These are phyloP conservation scores for Scytalopus superciliaris DNA, from an alignment of 2,113 vertebrate species.

Conservation along the genomic window DNA sequence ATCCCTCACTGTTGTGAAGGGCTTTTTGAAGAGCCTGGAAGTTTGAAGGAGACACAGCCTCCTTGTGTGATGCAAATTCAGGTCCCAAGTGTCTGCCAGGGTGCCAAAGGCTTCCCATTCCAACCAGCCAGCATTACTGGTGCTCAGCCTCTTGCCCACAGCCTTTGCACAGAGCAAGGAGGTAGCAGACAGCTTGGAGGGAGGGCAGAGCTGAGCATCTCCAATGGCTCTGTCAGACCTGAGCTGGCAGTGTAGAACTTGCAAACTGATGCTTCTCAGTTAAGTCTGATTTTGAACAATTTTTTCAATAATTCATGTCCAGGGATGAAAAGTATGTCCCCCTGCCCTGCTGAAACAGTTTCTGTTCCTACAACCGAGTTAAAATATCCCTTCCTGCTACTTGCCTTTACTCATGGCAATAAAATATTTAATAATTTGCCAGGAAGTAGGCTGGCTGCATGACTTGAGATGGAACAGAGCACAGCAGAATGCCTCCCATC, in stretches of 20 bases:
- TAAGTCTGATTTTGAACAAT: background rate
- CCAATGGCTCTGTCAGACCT: background rate
- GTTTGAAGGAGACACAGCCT: background rate
- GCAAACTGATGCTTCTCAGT: background rate
- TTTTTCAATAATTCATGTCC: background rate
- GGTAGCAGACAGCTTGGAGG: background rate
- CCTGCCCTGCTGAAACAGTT: background rate
- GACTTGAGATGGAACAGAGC: background rate
- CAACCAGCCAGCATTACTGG: background rate
- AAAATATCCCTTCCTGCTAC: background rate
- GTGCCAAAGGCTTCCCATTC: background rate
- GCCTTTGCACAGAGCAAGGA: background rate
- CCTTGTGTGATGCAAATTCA: background rate
- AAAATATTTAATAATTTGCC: background rate
- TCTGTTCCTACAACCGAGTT: background rate
- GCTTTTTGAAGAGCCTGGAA: background rate
- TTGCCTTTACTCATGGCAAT: background rate
- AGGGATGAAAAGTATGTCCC: background rate
- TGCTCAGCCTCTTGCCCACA: background rate
- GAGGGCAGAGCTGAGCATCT: background rate
- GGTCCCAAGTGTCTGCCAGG: background rate
- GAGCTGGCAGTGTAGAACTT: background rate
- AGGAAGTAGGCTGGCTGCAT: background rate
- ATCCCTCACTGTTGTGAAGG: background rate
- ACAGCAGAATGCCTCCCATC: background rate